Evolutionary conservation across 2,797 vertebrate species (phyloP), one percentile per base, ranked within the genome.

Genomic region (Myotis findleyi): DNA sequence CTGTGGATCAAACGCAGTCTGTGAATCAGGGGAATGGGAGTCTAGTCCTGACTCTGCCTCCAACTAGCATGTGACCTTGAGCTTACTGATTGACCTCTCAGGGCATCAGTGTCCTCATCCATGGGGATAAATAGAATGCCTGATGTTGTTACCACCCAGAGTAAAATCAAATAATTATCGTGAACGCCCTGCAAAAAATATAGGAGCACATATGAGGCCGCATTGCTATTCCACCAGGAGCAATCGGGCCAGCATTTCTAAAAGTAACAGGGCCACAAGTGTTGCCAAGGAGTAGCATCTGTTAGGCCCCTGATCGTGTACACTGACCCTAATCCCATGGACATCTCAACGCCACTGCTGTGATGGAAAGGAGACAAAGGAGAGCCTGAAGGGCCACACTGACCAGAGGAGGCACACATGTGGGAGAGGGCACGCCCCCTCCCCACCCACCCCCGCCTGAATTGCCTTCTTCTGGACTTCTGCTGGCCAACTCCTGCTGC

Each of bases 351-450:
- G 6, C 13, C 25, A 18, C 10, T 38, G 69, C 18, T 8, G 23
- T 55, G 80, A 47, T 5, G 4, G 18, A 21, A 44, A 84, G 18
- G 51, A 57, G 33, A 72, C 5, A 17, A 17, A 57, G 7, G 18
- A 77, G 38, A 51, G 30, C 51, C 57, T 12, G 23, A 21, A 69
- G 66, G 84, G 38, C 47, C 23, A 8, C 1, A 0, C 6, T 0
- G 18, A 49, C 57, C 44, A 57, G 80, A 59, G 33, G 36, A 85
- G 20, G 33, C 14, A 3, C 5, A 0, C 18, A 0, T 0, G 1
- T 25, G 75, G 51, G 8, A 59, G 41, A 17, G 8, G 12, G 12
- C 25, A 7, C 16, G 14, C 17, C 36, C 36, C 51, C 1, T 25
- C 25, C 57, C 18, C 55, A 57, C 55, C 23, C 12, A 5, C 30